Conservation (phyloP, 2,797 vertebrate species). For the Heteromormyrus szaboi region DNA sequence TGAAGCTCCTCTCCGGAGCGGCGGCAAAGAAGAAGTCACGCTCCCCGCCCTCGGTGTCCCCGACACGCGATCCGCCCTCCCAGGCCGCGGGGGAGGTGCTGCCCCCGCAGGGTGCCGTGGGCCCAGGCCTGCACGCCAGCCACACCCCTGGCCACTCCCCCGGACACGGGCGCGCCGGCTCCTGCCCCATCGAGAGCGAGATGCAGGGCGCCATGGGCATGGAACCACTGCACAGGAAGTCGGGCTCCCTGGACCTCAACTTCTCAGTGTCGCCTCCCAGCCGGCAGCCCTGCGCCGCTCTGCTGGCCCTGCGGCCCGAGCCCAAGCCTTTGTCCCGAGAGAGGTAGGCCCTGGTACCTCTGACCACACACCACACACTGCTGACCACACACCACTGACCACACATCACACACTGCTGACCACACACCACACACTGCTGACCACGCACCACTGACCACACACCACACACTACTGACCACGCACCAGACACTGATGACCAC, state of each 20-base stretch:
- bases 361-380: not conserved
- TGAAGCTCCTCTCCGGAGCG: slow-evolving; percentile 88
- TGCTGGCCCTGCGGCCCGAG: slow-evolving; percentile 81
- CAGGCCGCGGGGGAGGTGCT: slow-evolving; percentile 43
- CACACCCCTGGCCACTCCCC: slow-evolving; percentile 34
- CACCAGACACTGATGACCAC: no score
- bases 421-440: no score
- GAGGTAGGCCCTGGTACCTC: slow-evolving; percentile 61
- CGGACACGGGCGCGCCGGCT: slow-evolving; percentile 81
- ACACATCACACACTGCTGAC: not conserved
- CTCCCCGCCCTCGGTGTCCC: slow-evolving; percentile 85
- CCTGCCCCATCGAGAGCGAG: slow-evolving; percentile 91
- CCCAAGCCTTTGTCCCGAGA: slow-evolving; percentile 88
- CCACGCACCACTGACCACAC: no score
- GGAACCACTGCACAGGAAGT: slow-evolving; percentile 93
- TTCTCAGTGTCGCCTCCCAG: slow-evolving; percentile 80
- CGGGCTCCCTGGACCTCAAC: slow-evolving; percentile 91
- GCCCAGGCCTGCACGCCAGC: slow-evolving; percentile 27
- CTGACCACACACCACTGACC: not conserved
- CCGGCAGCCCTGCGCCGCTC: slow-evolving; percentile 64
- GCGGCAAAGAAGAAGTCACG: slow-evolving; percentile 91
- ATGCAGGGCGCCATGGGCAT: slow-evolving; percentile 86
- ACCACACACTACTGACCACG: no score
- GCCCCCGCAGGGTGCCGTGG: slow-evolving; percentile 53
- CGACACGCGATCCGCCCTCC: slow-evolving; percentile 69